Conservation (phyloP, 2,888 invertebrate species). For the Drosophila fulvimacula region DNA sequence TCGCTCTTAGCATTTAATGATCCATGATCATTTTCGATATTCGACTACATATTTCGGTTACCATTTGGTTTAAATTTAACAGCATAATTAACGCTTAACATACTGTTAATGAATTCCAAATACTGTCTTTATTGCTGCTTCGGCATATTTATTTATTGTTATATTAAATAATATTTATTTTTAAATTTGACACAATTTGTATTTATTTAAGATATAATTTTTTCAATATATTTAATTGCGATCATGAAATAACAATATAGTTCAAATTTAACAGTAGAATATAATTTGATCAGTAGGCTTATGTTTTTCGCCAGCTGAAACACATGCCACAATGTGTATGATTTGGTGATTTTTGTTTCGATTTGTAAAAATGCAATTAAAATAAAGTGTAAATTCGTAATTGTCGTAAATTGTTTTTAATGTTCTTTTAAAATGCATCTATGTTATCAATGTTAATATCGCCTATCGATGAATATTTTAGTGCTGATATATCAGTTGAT, state of each 20-base stretch:
- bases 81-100: not conserved
- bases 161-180: too few relatives aligned
- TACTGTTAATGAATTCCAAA: not conserved
- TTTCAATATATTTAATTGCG: not conserved
- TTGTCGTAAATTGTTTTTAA: not conserved
- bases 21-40: not conserved
- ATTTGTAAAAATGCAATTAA: not conserved
- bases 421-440: too few relatives aligned
- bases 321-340: not conserved
- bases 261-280: not conserved
- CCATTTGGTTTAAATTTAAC: not conserved
- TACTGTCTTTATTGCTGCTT: not conserved
- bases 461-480: conserved; percentile 15
- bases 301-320: too few relatives aligned
- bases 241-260: not conserved
- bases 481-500: not conserved
- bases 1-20: not conserved
- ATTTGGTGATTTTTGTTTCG: not conserved
- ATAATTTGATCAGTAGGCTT: not conserved
- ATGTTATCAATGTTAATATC: not conserved
- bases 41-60: too few relatives aligned
- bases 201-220: not conserved
- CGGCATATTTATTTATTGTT: too few relatives aligned
- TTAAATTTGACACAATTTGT: too few relatives aligned
- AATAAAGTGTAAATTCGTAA: not conserved